A percentile compares a stretch with the other conserved stretches of the same genome.
Evolutionary conservation across 2,113 vertebrate genomes (phyloP).

Genomic region (Strigops habroptila): DNA sequence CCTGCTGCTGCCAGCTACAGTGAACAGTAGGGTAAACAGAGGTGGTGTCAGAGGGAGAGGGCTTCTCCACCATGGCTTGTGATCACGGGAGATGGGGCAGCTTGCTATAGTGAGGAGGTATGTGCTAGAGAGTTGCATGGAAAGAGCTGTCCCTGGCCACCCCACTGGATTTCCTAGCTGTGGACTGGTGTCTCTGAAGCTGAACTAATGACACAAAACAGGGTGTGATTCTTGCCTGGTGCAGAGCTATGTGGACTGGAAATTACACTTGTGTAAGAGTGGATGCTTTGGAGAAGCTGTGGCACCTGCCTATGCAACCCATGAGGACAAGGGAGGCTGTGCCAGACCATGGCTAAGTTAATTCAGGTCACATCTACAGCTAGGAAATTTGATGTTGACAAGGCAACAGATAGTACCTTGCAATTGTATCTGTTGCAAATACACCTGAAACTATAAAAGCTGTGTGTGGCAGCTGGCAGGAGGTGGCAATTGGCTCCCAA

Average conservation of each 20-base stretch:
- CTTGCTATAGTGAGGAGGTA: neutral
- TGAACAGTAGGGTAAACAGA: neutral
- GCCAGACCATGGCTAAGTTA: neutral
- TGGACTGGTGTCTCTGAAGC: neutral
- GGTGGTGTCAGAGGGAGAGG: neutral
- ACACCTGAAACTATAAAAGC: neutral
- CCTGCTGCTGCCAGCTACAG: accelerated
- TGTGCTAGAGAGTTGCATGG: neutral
- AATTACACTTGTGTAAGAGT: neutral
- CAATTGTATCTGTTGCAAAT: neutral
- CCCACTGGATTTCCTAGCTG: neutral
- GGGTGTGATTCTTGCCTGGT: neutral
- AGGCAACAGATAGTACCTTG: neutral
- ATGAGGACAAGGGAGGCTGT: neutral
- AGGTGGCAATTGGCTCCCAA: neutral
- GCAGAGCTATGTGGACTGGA: neutral
- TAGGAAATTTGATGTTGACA: neutral
- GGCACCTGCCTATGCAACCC: accelerated
- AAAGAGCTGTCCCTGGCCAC: neutral
- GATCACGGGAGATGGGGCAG: neutral
- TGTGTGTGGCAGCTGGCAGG: neutral
- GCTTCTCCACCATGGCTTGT: neutral
- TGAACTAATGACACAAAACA: neutral
- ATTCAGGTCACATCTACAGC: neutral
- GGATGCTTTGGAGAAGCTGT: neutral